These are phyloP conservation scores for Dendroctonus valens DNA, from an alignment of 1,140 invertebrate species.

Conservation along the genomic window DNA sequence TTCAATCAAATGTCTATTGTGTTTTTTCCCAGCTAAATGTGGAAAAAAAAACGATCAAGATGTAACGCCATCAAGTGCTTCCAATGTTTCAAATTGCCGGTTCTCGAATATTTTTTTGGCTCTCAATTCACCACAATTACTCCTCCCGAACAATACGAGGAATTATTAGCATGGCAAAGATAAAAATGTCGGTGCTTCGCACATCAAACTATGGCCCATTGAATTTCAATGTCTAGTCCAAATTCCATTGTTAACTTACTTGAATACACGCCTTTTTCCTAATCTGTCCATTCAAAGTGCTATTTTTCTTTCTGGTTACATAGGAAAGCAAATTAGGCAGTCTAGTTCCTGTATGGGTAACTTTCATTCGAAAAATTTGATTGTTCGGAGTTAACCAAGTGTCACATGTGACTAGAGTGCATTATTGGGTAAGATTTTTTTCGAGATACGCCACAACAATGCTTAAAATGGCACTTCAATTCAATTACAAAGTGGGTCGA, in stretches of 20 bases:
- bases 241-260: slow-evolving; percentile 6
- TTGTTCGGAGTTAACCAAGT: slow-evolving; percentile 21
- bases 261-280: slow-evolving; percentile 7
- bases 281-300: slow-evolving; percentile 12
- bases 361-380: slow-evolving; percentile 23
- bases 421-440: slow-evolving; percentile 13
- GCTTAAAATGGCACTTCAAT: no score
- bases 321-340: slow-evolving; percentile 23
- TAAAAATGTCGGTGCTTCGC: background rate
- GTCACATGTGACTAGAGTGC: slow-evolving; percentile 15
- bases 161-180: no score
- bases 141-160: no score
- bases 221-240: slow-evolving; percentile 1
- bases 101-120: no score
- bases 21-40: no score
- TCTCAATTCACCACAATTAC: no score
- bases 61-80: no score
- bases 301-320: slow-evolving; percentile 3
- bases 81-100: no score
- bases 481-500: no score
- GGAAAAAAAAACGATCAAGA: no score
- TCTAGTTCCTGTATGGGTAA: slow-evolving; percentile 17
- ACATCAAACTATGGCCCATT: background rate
- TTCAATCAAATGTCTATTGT: no score
- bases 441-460: background rate